phyloP scores from a whole-genome alignment of 2,113 vertebrate species.

The Cariama cristata region DNA sequence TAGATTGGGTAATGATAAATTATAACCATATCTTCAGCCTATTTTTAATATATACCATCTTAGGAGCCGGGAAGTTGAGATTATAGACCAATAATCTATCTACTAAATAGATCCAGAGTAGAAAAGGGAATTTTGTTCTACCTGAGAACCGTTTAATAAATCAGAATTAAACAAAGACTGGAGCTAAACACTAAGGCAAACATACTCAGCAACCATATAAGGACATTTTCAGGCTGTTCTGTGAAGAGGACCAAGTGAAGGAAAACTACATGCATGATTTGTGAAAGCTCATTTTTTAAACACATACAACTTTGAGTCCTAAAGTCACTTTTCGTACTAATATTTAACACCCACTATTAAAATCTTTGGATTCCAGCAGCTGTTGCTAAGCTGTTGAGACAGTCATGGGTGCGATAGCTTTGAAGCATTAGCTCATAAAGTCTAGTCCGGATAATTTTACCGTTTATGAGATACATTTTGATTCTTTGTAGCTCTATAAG shows the following conservation, averaged over 20 bases:
- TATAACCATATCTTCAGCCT: background rate
- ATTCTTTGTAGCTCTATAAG: background rate
- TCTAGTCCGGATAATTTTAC: constrained; percentile 9
- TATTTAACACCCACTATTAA: background rate
- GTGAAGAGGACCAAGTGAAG: background rate
- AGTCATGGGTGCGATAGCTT: background rate
- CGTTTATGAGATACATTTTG: background rate
- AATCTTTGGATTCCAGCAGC: background rate
- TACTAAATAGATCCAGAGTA: background rate
- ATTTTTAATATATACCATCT: background rate
- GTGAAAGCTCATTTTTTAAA: background rate
- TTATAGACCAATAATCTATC: background rate
- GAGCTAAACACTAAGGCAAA: background rate
- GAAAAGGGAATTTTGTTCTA: background rate
- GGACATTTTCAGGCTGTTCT: background rate
- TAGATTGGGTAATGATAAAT: background rate
- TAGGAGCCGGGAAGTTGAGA: background rate
- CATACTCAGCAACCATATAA: background rate
- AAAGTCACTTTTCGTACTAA: background rate
- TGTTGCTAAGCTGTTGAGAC: background rate
- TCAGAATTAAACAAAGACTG: background rate
- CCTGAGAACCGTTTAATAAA: background rate
- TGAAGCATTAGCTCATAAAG: background rate
- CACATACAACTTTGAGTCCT: background rate
- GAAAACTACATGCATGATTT: background rate